phyloP scores from a whole-genome alignment of 92 coral and sea anemone genomes.

The Palythoa grandis region DNA sequence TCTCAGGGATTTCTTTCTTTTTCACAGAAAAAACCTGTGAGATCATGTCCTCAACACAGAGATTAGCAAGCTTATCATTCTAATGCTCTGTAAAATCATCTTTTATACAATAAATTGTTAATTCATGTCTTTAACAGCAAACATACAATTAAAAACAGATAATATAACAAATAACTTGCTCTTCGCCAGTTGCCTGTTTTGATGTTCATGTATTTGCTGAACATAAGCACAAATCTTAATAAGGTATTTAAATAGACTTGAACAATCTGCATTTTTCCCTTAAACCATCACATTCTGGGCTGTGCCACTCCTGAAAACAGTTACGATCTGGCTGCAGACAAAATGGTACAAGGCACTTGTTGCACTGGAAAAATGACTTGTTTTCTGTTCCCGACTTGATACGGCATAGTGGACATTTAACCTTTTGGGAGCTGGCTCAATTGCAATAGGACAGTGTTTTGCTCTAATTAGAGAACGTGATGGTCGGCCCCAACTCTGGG shows the following conservation, averaged over 20 bases:
- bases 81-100: slow-evolving; percentile 5
- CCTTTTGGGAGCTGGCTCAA: slow-evolving; percentile 4
- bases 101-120: neutral
- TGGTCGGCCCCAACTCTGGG: slow-evolving; percentile 5
- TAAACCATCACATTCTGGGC: neutral
- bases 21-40: slow-evolving; percentile 9
- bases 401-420: slow-evolving; percentile 10
- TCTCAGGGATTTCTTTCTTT: no score
- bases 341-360: slow-evolving; percentile 7
- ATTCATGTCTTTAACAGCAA: neutral
- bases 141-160: neutral
- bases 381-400: slow-evolving; percentile 10
- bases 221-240: neutral
- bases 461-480: slow-evolving; percentile 7
- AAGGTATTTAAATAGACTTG: neutral
- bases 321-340: slow-evolving; percentile 9
- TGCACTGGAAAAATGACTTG: slow-evolving; percentile 6
- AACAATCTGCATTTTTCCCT: neutral
- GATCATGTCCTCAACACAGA: neutral
- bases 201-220: neutral
- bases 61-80: neutral
- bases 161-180: neutral
- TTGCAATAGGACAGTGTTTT: neutral
- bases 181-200: neutral
- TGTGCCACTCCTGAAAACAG: slow-evolving; percentile 7